phyloP scores from a whole-genome alignment of 1,140 invertebrate genomes.

The Ceratitis capitata region DNA sequence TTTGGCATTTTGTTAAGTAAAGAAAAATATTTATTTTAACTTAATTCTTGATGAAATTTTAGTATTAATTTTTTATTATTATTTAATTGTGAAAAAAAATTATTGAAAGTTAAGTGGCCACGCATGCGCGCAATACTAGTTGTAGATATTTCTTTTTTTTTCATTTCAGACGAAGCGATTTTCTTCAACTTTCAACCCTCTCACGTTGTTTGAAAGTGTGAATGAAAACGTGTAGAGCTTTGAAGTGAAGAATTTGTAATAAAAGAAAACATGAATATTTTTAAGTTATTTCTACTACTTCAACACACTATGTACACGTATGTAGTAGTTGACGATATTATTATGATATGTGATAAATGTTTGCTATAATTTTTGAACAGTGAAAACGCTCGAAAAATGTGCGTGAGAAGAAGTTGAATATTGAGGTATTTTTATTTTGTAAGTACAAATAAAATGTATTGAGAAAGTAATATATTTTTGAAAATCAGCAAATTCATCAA shows the following conservation, averaged over 20 bases:
- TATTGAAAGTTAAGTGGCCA: constrained; percentile 40
- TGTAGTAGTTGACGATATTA: not conserved
- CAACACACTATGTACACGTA: not conserved
- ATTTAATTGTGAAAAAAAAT: constrained; percentile 31
- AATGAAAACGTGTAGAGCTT: not conserved
- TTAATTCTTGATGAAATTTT: constrained; percentile 1
- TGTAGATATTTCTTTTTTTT: constrained; percentile 43
- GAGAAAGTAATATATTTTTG: too few relatives aligned
- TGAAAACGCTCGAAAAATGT: not conserved
- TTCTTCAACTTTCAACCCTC: not conserved
- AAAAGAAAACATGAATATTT: not conserved
- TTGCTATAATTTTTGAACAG: not conserved
- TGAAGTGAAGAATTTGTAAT: not conserved
- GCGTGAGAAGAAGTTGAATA: not conserved
- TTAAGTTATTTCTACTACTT: not conserved
- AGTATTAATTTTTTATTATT: constrained; percentile 17
- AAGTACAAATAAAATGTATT: too few relatives aligned
- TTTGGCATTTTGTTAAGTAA: not conserved
- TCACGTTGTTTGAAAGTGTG: not conserved
- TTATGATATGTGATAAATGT: constrained; percentile 36
- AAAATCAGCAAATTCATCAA: too few relatives aligned
- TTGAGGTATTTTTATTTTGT: not conserved
- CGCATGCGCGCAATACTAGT: constrained; percentile 45
- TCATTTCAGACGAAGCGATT: constrained; percentile 7
- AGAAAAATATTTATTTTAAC: not conserved